Percentiles rank a stretch among this genome's conserved stretches.
Conservation (phyloP, 2,797 vertebrate genomes). For the Myripristis jacobus region DNA sequence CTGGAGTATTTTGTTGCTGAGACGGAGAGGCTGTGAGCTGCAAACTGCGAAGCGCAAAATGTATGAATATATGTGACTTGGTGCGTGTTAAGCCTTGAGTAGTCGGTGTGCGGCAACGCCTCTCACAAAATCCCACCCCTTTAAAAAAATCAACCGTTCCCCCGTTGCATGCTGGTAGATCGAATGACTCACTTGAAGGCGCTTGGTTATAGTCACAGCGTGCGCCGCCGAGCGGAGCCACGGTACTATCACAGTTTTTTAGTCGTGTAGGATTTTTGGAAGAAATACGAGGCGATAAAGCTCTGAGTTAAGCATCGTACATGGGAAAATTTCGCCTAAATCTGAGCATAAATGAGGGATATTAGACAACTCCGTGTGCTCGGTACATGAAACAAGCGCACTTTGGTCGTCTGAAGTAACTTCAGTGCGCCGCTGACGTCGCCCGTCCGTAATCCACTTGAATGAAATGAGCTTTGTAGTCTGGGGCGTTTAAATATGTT, state of each 20-base stretch:
- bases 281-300: too few relatives aligned
- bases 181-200: slow-evolving; percentile 35
- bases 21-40: not conserved
- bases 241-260: too few relatives aligned
- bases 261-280: too few relatives aligned
- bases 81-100: slow-evolving; percentile 18
- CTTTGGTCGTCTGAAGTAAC: not conserved
- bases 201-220: accelerated
- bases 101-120: slow-evolving; percentile 68
- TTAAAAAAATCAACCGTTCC: not conserved
- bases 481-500: slow-evolving; percentile 27
- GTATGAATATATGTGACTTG: slow-evolving; percentile 22
- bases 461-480: slow-evolving; percentile 53
- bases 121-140: slow-evolving; percentile 75
- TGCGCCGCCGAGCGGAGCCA: slow-evolving; percentile 15
- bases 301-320: not conserved
- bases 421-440: slow-evolving; percentile 24
- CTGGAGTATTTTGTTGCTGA: not conserved
- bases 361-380: not conserved
- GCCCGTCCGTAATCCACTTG: slow-evolving; percentile 56
- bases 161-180: slow-evolving; percentile 39
- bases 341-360: too few relatives aligned
- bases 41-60: slow-evolving; percentile 30
- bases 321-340: not conserved
- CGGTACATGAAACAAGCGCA: not conserved